These are phyloP conservation scores for Merops nubicus DNA, from an alignment of 2,113 vertebrate species.

Conservation along the genomic window DNA sequence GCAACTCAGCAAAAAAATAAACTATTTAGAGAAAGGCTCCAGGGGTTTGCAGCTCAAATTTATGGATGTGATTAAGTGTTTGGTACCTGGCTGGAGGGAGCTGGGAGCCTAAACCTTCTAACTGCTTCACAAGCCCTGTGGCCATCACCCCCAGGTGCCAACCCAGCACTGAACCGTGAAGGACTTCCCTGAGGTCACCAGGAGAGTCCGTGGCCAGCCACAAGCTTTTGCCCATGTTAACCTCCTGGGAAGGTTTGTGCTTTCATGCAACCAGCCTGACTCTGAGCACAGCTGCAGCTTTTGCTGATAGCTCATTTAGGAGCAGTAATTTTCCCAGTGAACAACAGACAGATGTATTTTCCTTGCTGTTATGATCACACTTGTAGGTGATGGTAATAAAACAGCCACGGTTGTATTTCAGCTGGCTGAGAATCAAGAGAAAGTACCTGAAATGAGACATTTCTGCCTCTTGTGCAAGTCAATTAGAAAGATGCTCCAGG, in stretches of 20 bases:
- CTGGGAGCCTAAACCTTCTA: not conserved
- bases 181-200: not conserved
- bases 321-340: not conserved
- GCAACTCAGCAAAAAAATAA: not conserved
- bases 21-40: not conserved
- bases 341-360: constrained; percentile 23
- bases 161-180: not conserved
- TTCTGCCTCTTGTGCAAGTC: not conserved
- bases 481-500: not conserved
- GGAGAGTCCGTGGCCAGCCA: not conserved
- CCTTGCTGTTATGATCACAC: not conserved
- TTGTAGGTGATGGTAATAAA: not conserved
- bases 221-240: not conserved
- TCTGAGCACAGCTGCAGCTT: not conserved
- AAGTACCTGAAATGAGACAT: not conserved
- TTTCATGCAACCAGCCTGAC: not conserved
- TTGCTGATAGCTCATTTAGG: not conserved
- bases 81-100: not conserved
- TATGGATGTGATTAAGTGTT: not conserved
- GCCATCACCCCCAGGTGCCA: not conserved
- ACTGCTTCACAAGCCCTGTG: not conserved
- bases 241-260: not conserved
- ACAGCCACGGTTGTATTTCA: not conserved
- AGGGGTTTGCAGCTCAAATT: not conserved
- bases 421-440: not conserved